Evolutionary conservation across 1,140 invertebrate species (phyloP), one percentile per base, ranked within the genome.

Genomic region (Nasonia longicornis): DNA sequence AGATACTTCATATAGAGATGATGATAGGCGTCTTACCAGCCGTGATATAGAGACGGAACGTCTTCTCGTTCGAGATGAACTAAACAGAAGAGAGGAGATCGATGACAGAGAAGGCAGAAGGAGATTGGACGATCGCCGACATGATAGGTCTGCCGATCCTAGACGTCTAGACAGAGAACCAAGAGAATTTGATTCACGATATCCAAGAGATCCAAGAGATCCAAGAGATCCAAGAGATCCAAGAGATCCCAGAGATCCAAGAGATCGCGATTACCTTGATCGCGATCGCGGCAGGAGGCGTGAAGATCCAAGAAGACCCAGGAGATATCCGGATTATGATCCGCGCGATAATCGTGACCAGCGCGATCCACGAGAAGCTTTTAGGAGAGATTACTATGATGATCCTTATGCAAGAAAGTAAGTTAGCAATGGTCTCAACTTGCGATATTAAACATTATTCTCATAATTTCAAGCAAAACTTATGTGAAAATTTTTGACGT

Each of bases 321-420:
- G 89, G 83, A 85, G 88, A 84, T 90, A 89, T 76, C 88, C 89
- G 35, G 90, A 90, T 74, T 90, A 87, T 42, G 89, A 91, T 76
- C n/a, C 84, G 11, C 85, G 87, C 74, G 89, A 90, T 83, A 45
- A 84, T 1, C 69, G 69, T 71, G 69, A 73, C 12, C 42, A 67
- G 14, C 81, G 84, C 3, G 81, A 84, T 77, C 81, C 80, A 64
- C 26, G 83, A 16, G 64, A 67, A 29, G 48, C 83, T 2, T 89
- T 87, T 22, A 87, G 88, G 20, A 85, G 89, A 82, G 88, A 90
- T 20, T 90, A 89, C 76, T 90, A 92, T 78, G 91, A 92, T 67
- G 90, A 91, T 88, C 83, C 87, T 82, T 91, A 90, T 80, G 84
- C 83, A n/a, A 86, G 89, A 84, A 88, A 86, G 89, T 90, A 83